Base-by-base conservation (phyloP, 2,888 invertebrate species). In the Thereva nobilitata region DNA sequence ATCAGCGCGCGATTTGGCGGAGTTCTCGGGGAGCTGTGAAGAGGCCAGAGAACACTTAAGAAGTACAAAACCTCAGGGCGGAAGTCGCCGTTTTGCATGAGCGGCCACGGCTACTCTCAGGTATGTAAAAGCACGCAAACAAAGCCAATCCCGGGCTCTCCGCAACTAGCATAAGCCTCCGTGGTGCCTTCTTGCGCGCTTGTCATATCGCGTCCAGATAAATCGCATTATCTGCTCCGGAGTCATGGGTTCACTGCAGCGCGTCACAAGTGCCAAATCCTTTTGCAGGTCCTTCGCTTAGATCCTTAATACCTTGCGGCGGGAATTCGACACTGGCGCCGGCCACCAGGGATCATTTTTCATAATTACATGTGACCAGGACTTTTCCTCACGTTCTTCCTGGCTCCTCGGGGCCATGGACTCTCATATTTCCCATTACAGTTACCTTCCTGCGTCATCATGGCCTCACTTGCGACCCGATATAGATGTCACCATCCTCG, bases 61-160 rank as follows among this genome's bases (percentile, higher is more conserved):
- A 44, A 37, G 38, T 12, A 37, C 40, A 67, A n/a, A 69, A 69
- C 69, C 67, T 67, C 64, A 67, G 63, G 67, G 54, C 67, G 69
- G 69, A 69, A 69, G 69, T 67, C 64, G 67, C 67, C 67, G 67
- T 64, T 61, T 65, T 65, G 69, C 69, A 67, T 67, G 64, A 65
- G 44, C 65, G 55, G 45, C 37, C 59, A 50, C 57, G 67, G 47
- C 66, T 49, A 49, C 56, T 65, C 56, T 6, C 55, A 47, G 65
- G 56, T 38, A 56, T 56, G 56, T 47, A 40, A 56, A 41, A 9
- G 12, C 41, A 34, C n/a, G 23, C 49, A 49, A 65, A 65, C 55
- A 68, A 59, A 59, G 65, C 49, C 57, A 54, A 68, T 53, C 54
- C 49, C 34, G 40, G 40, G 5, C 23, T 42, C 38, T 23, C 7